Conservation (phyloP, 92 coral and sea anemone species). For the Epizoanthus stellaris region DNA sequence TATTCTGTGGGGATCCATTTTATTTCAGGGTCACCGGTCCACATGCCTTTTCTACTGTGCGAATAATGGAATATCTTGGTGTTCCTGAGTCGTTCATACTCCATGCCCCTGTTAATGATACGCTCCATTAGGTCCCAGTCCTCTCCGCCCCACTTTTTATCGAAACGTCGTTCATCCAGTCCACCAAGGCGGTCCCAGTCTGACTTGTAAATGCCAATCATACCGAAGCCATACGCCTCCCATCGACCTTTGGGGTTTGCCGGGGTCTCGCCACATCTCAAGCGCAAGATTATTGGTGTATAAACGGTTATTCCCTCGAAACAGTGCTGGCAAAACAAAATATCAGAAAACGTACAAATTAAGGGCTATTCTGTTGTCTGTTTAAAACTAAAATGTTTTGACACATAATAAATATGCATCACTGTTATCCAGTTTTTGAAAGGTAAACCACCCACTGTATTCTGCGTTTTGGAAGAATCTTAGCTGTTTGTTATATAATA, state of each 20-base stretch:
- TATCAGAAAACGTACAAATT: no score
- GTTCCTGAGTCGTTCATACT: constrained; percentile 81
- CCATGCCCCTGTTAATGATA: constrained; percentile 64
- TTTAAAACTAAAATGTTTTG: no score
- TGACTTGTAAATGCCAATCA: constrained; percentile 81
- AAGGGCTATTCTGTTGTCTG: no score
- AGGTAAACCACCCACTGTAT: no score
- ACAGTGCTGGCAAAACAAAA: constrained; percentile 65
- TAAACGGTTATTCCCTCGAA: constrained; percentile 83
- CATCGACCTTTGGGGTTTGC: constrained; percentile 67
- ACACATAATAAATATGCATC: no score
- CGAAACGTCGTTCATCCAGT: constrained; percentile 63
- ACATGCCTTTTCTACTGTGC: constrained; percentile 79
- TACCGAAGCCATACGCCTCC: constrained; percentile 90
- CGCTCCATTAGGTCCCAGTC: constrained; percentile 92
- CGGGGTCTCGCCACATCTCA: constrained; percentile 70
- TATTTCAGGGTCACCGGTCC: constrained; percentile 61
- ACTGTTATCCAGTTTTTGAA: no score
- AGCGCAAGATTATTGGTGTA: constrained; percentile 80
- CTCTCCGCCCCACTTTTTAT: constrained; percentile 88
- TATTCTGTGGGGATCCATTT: neutral
- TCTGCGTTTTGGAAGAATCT: no score
- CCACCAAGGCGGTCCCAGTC: constrained; percentile 93
- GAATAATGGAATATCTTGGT: constrained; percentile 71
- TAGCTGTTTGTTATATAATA: no score